Base-by-base conservation (phyloP, 2,797 vertebrate species). In the Spheniscus humboldti region DNA sequence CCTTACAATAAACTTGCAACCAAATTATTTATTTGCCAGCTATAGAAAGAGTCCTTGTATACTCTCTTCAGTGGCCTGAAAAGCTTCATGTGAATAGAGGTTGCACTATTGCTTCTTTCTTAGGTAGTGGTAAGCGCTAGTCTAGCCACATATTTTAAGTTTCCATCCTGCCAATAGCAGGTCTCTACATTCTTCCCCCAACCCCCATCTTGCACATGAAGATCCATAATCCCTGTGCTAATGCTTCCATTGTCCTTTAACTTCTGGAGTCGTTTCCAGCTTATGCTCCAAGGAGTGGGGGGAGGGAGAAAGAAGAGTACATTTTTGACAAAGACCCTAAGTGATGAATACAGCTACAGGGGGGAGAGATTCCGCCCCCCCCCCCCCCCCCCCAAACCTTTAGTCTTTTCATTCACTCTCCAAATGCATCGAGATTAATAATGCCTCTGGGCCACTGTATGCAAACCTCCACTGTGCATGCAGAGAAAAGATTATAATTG, bases 401-500 rank as follows among this genome's bases (percentile, higher is more conserved):
- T 88, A 95, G 92, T 90, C 94, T 97, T 98, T 96, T 96, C 94
- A 97, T 97, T 98, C 94, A 78, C 92, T 97, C 85, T 97, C 93
- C 95, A 97, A 98, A 98, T 96, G 96, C 96, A 97, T 85, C 91
- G 90, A 95, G 95, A 97, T 97, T 98, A 98, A 97, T 95, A 96
- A 97, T 91, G 97, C 97, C 97, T 96, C 95, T 95, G 96, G 97
- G 97, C 95, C 92, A 95, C 94, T 97, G 96, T 97, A 97, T 97
- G 97, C 96, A 98, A 97, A 97, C 97, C 96, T 97, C 95, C 79
- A 93, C 95, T 97, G 92, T 95, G 95, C 97, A 96, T 14, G 14
- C 83, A 94, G 97, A 97, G 93, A 97, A 97, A 97, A 96, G 96
- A 97, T 97, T 97, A 98, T 98, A 97, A 97, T 93, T 96, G 97